Percentiles rank a stretch among this genome's conserved stretches.
These are phyloP conservation scores for Glaucopsyche alexis DNA, from an alignment of 2,888 invertebrate species.

Conservation along the genomic window DNA sequence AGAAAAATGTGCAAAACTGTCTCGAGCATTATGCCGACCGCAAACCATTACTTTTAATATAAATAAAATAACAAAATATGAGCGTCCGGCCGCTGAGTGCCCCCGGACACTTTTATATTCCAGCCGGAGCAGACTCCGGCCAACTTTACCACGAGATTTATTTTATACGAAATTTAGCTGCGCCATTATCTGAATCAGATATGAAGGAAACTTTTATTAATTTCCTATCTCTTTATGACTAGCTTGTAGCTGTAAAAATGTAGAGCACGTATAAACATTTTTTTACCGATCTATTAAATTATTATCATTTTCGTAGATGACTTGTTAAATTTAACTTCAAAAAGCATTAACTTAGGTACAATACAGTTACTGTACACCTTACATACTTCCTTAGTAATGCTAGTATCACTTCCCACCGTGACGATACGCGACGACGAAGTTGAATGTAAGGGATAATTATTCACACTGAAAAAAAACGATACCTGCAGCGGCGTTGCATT, in stretches of 20 bases:
- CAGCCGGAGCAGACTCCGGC: slow-evolving; percentile 47
- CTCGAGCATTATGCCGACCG: slow-evolving; percentile 72
- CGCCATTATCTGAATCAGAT: background rate
- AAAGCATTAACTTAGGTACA: too few relatives aligned
- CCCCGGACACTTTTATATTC: slow-evolving; percentile 77
- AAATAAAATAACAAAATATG: slow-evolving; percentile 81
- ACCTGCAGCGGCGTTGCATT: too few relatives aligned
- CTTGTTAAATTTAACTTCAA: too few relatives aligned
- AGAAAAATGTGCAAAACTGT: slow-evolving; percentile 75
- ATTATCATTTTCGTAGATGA: background rate
- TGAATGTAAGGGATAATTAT: too few relatives aligned
- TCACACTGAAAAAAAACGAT: too few relatives aligned
- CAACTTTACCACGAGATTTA: slow-evolving; percentile 31
- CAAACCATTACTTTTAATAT: slow-evolving; percentile 79
- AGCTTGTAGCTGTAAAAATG: background rate
- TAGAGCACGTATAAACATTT: background rate
- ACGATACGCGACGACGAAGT: too few relatives aligned
- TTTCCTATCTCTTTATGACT: background rate
- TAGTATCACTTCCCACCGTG: too few relatives aligned
- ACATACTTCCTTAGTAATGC: too few relatives aligned
- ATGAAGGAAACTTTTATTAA: slow-evolving; percentile 9
- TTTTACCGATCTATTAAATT: background rate
- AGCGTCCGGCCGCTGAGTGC: slow-evolving; percentile 78
- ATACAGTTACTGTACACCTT: too few relatives aligned
- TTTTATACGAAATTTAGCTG: slow-evolving; percentile 24